Conservation (phyloP, 2,797 vertebrate genomes). For the Xenentodon cancila region DNA sequence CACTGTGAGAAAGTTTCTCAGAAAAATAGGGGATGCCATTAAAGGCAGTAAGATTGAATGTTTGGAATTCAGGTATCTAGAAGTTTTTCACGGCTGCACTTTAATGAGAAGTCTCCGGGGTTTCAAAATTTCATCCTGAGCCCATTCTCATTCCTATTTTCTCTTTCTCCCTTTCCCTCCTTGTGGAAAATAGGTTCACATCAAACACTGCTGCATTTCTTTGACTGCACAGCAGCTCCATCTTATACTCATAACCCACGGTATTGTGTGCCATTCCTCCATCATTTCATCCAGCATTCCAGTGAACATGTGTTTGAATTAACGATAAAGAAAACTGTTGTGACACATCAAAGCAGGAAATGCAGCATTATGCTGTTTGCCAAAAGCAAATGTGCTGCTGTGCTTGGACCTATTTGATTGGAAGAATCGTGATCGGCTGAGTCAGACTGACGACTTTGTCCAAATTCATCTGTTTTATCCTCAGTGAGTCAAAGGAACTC, state of each 20-base stretch:
- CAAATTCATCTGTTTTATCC: conserved; percentile 57
- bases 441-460: conserved; percentile 66
- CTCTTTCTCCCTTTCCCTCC: conserved; percentile 5
- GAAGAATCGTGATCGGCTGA: conserved; percentile 63
- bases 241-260: conserved; percentile 5
- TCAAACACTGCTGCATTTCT: conserved; percentile 64
- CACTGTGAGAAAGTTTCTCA: conserved; percentile 41
- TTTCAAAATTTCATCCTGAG: conserved; percentile 32
- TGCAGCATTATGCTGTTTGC: neutral
- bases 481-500: conserved; percentile 70
- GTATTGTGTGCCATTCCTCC: neutral
- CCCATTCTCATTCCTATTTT: conserved; percentile 13
- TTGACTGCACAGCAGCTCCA: conserved; percentile 24
- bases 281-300: neutral
- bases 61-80: conserved; percentile 8
- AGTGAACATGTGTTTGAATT: neutral
- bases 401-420: conserved; percentile 6
- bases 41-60: conserved; percentile 1
- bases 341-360: conserved; percentile 2
- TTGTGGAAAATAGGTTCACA: conserved; percentile 63
- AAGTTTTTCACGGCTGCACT: conserved; percentile 14
- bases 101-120: conserved; percentile 14
- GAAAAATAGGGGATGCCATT: conserved; percentile 3
- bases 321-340: neutral
- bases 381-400: neutral